Evolutionary conservation across 92 coral and sea anemone species (phyloP), one percentile per base, ranked within the genome.

Genomic region (Porites rus): DNA sequence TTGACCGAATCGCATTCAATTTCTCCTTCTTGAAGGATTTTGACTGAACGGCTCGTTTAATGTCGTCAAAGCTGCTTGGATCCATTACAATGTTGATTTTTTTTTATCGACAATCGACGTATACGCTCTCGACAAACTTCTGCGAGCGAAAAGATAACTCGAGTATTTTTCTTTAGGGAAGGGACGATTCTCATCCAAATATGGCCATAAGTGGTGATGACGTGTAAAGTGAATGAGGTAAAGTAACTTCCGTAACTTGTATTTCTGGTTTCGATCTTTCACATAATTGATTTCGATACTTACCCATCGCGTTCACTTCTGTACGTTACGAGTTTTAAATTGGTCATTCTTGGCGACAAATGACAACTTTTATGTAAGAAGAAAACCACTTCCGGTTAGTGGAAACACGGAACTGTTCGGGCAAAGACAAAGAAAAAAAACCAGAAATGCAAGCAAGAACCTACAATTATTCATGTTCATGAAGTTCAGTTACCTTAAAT

Each of bases 11-110:
- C 50, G 84, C 91, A 2, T 86, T 91, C 16, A 89, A 67, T 56
- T 86, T 92, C 64, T 90, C 86, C 43, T 65, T 79, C 53, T 92
- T 89, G 65, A 92, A 92, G 76, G 66, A 69, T 10, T 69, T 74
- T 53, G 72, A 74, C 7, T 83, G 65, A 2, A 92, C 90, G 12
- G 90, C 87, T 17, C 65, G 75, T 25, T 14, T 81, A 22, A 92
- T 79, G 51, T 85, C 68, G 9, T 71, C 77, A 52, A 92, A 92
- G 20, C 75, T 78, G 19, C 43, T 69, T 25, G 91, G 75, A 86
- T 89, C 95, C 95, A 92, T 92, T 51, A 18, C 61, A 56, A 56
- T 56, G 8, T 1, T 14, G 61, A 56, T n/a, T 14, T 56, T 14
- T 54, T 14, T 10, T 2, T 38, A 56, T 56, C 61, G 61, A 56